Conservation (phyloP, 1,140 invertebrate species). For the Drosophila ambigua region DNA sequence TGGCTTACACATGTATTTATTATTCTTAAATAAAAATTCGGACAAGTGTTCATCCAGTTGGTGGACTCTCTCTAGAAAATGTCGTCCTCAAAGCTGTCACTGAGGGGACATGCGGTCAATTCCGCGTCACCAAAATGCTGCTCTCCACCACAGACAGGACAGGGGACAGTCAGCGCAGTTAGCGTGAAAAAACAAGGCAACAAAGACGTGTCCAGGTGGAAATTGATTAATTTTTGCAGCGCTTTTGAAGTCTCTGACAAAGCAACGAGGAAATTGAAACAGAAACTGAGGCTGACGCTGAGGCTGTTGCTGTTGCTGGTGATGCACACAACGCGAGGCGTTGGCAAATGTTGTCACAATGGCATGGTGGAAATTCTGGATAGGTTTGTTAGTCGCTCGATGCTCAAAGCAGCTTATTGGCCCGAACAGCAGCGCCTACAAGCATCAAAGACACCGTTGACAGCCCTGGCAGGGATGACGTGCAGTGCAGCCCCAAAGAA, state of each 20-base stretch:
- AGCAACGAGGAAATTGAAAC: slow-evolving; percentile 39
- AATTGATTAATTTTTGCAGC: slow-evolving; percentile 65
- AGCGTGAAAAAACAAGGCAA: slow-evolving; percentile 18
- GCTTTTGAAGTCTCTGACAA: slow-evolving; percentile 34
- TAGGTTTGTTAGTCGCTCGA: slow-evolving; percentile 43
- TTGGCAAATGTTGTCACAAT: slow-evolving; percentile 11
- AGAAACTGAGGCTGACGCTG: slow-evolving; percentile 16
- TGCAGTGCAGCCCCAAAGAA: slow-evolving; percentile 16
- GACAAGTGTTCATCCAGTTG: too few relatives aligned
- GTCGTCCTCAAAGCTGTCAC: neutral
- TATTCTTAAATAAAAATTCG: too few relatives aligned
- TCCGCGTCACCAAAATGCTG: neutral
- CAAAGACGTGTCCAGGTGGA: slow-evolving; percentile 40
- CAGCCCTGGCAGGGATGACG: slow-evolving; percentile 18
- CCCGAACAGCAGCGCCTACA: slow-evolving; percentile 47
- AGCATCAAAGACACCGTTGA: slow-evolving; percentile 37
- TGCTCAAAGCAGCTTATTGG: slow-evolving; percentile 61
- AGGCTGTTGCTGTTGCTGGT: slow-evolving; percentile 18
- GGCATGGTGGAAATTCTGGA: slow-evolving; percentile 30
- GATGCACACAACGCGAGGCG: slow-evolving; percentile 12
- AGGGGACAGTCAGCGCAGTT: slow-evolving; percentile 15
- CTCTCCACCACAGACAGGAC: neutral
- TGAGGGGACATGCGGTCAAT: neutral
- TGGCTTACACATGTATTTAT: too few relatives aligned
- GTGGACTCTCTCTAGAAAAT: too few relatives aligned